Evolutionary conservation across 2,797 vertebrate genomes (phyloP).

Genomic region (Molossus alvarezi): DNA sequence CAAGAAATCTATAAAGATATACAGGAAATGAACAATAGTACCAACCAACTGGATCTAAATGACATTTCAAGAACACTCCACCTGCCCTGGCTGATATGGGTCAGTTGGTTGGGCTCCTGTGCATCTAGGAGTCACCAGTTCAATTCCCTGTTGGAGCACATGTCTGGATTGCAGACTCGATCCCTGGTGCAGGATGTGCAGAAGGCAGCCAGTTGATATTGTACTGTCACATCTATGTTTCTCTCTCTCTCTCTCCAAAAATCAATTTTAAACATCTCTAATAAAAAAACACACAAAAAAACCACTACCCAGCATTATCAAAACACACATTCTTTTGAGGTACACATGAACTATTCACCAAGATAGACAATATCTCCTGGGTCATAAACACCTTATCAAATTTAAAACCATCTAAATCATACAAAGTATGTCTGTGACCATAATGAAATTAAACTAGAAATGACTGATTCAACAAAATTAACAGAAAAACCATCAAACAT

Average conservation of each 20-base stretch:
- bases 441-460: slow-evolving; percentile 49
- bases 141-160: too few relatives aligned
- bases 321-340: slow-evolving; percentile 1
- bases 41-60: neutral
- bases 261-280: too few relatives aligned
- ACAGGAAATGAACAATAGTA: slow-evolving; percentile 18
- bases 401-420: neutral
- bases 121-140: too few relatives aligned
- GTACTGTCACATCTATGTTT: too few relatives aligned
- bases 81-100: too few relatives aligned
- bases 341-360: neutral
- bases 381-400: neutral
- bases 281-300: too few relatives aligned
- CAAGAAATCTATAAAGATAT: neutral
- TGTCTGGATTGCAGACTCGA: too few relatives aligned
- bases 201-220: too few relatives aligned
- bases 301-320: neutral
- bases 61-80: slow-evolving; percentile 24
- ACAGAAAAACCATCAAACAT: slow-evolving; percentile 7
- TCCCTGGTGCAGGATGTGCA: too few relatives aligned
- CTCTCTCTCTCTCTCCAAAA: too few relatives aligned
- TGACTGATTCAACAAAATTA: neutral
- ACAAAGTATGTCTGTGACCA: slow-evolving; percentile 24
- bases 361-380: neutral
- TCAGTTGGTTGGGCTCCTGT: too few relatives aligned